Evolutionary conservation across 2,888 invertebrate species (phyloP), one percentile per base, ranked within the genome.

Genomic region (Ischnura elegans): DNA sequence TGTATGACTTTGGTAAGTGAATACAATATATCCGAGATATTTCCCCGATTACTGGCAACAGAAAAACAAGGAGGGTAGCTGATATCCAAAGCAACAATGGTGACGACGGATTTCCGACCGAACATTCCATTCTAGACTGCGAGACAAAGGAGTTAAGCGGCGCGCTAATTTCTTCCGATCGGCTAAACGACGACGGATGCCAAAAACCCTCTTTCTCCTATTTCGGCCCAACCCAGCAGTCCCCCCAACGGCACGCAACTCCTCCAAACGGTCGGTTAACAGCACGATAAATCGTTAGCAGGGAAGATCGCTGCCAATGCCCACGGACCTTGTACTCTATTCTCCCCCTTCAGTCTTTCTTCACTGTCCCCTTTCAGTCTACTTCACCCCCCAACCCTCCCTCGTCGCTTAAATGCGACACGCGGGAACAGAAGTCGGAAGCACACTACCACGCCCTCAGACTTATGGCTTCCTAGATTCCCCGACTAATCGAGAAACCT

Each of bases 131-230:
- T 86, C 86, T 6, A 46, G 86, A 85, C 21, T 85, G n/a, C 45
- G 85, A 43, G 45, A 46, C 45, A 2, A 25, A 36, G 86, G 46
- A 86, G 45, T 13, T n/a, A 86, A 45, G 43, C 25, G 43, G 86
- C 86, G 86, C 86, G 86, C 46, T 86, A 86, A 86, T 86, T 86
- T 86, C 86, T 86, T 86, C 86, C 86, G 86, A 86, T 45, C 46
- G 86, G 85, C 85, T 19, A 85, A 85, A 46, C 86, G 86, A 46
- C 86, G 46, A n/a, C 25, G 29, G 76, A 76, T 76, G 29, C 76
- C 76, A 76, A 8, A 29, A 10, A 76, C n/a, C 6, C 76, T n/a
- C 1, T 36, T 76, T 76, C 36, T 36, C 13, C 21, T 0, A 21
- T 25, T 1, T 25, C 61, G 21, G 25, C 66, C 76, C 36, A 36